Base-by-base conservation (phyloP, 2,797 vertebrate species). In the Hydrolagus colliei region DNA sequence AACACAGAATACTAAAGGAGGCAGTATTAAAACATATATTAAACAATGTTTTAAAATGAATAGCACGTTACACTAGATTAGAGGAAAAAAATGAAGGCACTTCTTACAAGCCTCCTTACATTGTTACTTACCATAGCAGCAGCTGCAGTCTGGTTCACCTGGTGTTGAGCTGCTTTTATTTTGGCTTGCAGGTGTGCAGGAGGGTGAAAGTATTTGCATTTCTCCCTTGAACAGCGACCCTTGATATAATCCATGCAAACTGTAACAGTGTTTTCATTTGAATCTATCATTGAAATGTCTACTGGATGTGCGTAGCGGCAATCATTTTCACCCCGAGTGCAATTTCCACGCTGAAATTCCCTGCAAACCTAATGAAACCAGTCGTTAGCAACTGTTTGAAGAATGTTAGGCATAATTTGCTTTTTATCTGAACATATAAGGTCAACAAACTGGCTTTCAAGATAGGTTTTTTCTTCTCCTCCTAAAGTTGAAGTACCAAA, bases 221-320 rank as follows among this genome's bases (percentile, higher is more conserved):
- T 99, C 94, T 99, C 98, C 88, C 98, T 92, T 90, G 94, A 95
- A 93, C 98, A 99, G 91, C 97, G 96, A 84, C 98, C 97, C 94
- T 98, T 99, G 92, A 99, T 97, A 93, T 97, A 98, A 94, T 99
- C 98, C 98, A 99, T 98, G 94, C 98, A 99, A 89, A 99, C 95
- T 27, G 97, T 98, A 90, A 99, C 98, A 0, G 97, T 98, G 90
- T 99, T 99, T 91, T 99, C 97, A 20, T 95, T 96, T 90, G 95
- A 94, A 91, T 99, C 98, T 91, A 99, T 97, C 97, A 99, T 97
- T 89, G 95, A 95, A 1, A 95, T 94, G 91, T 99, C 96, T 87
- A 96, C 90, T 2, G 98, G 98, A 91, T 99, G 98, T 90, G 98
- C 98, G 41, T 98, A 99, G 91, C 97, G 97, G 88, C 98, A 99